These are phyloP conservation scores for Pica pica DNA, from an alignment of 2,113 vertebrate genomes.

Conservation along the genomic window DNA sequence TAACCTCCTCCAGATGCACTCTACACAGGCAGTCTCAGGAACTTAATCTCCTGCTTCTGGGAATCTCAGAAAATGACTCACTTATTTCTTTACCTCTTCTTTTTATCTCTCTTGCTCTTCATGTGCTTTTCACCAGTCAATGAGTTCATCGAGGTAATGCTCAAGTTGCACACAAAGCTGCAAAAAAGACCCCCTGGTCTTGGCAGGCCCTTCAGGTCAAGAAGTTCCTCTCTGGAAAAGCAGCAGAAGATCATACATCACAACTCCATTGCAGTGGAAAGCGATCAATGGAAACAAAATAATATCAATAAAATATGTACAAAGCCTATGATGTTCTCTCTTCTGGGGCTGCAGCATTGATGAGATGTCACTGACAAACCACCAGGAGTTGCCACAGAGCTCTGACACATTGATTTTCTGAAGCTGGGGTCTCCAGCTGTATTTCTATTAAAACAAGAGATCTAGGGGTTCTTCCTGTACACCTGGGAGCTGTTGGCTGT, in stretches of 20 bases:
- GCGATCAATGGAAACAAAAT: neutral
- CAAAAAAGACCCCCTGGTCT: neutral
- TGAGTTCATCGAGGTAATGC: neutral
- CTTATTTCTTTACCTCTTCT: neutral
- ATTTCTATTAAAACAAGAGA: neutral
- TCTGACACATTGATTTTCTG: neutral
- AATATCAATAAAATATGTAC: neutral
- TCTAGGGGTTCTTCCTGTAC: neutral
- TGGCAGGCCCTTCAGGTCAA: neutral
- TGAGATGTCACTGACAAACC: neutral
- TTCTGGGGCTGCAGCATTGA: neutral
- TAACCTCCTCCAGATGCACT: neutral
- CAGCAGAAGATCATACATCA: neutral
- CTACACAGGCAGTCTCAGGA: neutral
- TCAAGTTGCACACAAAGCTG: neutral
- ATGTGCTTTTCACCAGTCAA: rapidly evolving
- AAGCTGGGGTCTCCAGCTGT: neutral
- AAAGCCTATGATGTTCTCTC: neutral
- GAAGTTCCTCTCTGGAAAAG: neutral
- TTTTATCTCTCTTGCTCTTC: neutral
- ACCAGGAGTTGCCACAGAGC: neutral
- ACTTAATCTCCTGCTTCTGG: neutral
- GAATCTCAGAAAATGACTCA: neutral
- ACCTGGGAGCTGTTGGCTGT: neutral
- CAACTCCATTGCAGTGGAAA: neutral